These are phyloP conservation scores for Amphibalanus amphitrite DNA, from an alignment of 1,140 invertebrate species.

Conservation along the genomic window DNA sequence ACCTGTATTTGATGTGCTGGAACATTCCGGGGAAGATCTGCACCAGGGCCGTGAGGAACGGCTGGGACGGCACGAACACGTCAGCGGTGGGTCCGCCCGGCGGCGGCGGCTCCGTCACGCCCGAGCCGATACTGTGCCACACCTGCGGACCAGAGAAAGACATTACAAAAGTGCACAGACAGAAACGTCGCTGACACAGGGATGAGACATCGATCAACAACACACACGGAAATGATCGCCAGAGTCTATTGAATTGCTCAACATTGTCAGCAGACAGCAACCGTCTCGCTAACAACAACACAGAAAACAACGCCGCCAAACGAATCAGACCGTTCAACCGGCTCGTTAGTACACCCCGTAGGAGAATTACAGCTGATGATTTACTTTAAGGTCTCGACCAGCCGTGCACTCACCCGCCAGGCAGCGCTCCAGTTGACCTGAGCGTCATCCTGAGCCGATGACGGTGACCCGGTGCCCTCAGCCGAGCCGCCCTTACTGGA, in stretches of 20 bases:
- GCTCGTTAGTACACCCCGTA: too few species aligned
- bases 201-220: too few species aligned
- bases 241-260: too few species aligned
- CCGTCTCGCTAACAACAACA: too few species aligned
- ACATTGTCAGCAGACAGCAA: too few species aligned
- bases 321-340: too few species aligned
- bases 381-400: too few species aligned
- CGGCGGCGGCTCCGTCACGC: constrained; percentile 48
- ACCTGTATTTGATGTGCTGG: constrained; percentile 57
- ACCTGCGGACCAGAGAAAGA: constrained; percentile 38
- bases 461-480: constrained; percentile 30
- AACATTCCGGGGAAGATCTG: constrained; percentile 89
- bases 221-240: too few species aligned
- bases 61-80: constrained; percentile 70
- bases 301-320: too few species aligned
- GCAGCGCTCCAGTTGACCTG: constrained; percentile 19
- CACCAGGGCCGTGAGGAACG: constrained; percentile 78
- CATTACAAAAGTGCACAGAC: too few species aligned
- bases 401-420: constrained; percentile 14
- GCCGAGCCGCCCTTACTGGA: neutral
- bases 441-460: constrained; percentile 13
- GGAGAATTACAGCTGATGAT: too few species aligned
- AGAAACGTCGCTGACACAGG: too few species aligned
- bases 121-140: constrained; percentile 66
- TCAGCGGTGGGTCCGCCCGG: constrained; percentile 33